Percentiles rank a stretch among this genome's conserved stretches.
phyloP scores from a whole-genome alignment of 2,797 vertebrate species.

The Cossypha polioptera region DNA sequence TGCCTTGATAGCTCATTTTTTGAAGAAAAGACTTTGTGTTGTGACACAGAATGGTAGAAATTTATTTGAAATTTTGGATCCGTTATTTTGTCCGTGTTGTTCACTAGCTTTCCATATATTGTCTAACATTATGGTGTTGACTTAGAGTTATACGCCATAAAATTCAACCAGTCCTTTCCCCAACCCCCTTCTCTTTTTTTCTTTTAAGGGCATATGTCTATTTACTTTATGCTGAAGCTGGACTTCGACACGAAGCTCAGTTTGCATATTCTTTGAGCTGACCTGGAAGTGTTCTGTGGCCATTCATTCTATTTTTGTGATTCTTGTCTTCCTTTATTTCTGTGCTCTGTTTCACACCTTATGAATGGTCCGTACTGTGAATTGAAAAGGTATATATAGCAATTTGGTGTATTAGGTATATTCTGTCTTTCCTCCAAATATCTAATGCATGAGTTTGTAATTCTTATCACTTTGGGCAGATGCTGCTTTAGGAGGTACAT shows the following conservation, averaged over 20 bases:
- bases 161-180: not conserved
- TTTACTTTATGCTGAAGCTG: not conserved
- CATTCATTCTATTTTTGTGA: not conserved
- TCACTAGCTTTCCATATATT: not conserved
- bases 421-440: not conserved
- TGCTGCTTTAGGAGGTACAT: not conserved
- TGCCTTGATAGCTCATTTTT: not conserved
- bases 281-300: not conserved
- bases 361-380: not conserved
- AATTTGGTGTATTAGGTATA: not conserved
- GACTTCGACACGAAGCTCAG: not conserved
- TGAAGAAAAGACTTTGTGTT: not conserved
- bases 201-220: not conserved
- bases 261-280: not conserved
- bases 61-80: not conserved
- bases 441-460: not conserved
- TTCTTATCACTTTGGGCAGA: not conserved
- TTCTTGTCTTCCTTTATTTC: not conserved
- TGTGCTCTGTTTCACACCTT: fast-evolving
- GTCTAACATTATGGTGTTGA: not conserved
- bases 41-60: not conserved
- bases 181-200: fast-evolving
- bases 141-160: not conserved
- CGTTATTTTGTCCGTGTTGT: not conserved
- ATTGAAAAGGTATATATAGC: not conserved